These are phyloP conservation scores for Aleiodes testaceus DNA, from an alignment of 2,888 invertebrate genomes.

Conservation along the genomic window DNA sequence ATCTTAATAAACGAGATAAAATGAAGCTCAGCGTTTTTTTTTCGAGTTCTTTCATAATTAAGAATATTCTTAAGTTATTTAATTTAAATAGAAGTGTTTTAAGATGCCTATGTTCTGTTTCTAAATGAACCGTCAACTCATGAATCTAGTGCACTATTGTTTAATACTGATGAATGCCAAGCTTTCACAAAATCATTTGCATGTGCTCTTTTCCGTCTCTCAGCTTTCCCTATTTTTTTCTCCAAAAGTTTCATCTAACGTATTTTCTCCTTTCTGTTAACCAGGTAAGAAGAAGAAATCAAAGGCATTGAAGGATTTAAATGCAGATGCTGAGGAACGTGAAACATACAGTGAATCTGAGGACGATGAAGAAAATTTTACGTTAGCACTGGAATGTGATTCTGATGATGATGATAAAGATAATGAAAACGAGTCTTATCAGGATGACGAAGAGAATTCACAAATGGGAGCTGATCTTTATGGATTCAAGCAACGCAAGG, in stretches of 20 bases:
- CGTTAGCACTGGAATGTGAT: constrained; percentile 7
- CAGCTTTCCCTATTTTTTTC: background rate
- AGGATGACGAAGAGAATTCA: background rate
- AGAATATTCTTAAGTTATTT: too few species aligned
- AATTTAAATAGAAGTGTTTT: too few species aligned
- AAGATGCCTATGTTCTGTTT: background rate
- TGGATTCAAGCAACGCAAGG: background rate
- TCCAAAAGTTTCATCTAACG: background rate
- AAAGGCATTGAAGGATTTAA: background rate
- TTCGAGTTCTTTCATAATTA: too few species aligned
- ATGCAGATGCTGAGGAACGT: background rate
- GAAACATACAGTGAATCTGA: background rate
- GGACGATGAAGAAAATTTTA: constrained; percentile 23
- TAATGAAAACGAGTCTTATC: background rate
- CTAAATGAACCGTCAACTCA: background rate
- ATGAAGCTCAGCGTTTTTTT: too few species aligned
- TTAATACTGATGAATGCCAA: background rate
- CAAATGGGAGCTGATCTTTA: background rate
- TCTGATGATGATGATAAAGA: constrained; percentile 6
- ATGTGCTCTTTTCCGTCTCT: background rate
- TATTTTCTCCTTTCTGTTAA: constrained; percentile 4
- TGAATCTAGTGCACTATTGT: background rate
- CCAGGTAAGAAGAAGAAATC: constrained; percentile 1
- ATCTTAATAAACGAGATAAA: background rate
- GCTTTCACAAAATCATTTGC: constrained; percentile 1